Conservation (phyloP, 1,140 invertebrate genomes). For the Atta colombica region DNA sequence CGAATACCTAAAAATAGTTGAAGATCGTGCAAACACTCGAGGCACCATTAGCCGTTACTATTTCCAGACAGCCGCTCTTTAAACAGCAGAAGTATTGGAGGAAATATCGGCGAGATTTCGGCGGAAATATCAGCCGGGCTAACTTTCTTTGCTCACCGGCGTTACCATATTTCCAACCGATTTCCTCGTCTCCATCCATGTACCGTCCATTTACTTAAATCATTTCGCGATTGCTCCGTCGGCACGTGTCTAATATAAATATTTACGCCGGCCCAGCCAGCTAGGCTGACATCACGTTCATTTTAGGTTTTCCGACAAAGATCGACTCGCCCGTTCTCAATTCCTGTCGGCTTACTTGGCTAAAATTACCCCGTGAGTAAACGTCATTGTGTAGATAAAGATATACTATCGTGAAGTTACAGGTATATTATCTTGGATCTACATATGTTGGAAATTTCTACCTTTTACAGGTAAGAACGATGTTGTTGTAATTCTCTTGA, state of each 20-base stretch:
- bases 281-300: slow-evolving; percentile 69
- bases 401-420: slow-evolving; percentile 1
- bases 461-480: neutral
- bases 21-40: slow-evolving; percentile 75
- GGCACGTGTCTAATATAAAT: slow-evolving; percentile 73
- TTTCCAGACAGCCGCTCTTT: slow-evolving; percentile 77
- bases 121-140: slow-evolving; percentile 47
- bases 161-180: slow-evolving; percentile 53
- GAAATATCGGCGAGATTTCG: slow-evolving; percentile 66
- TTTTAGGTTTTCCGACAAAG: slow-evolving; percentile 63
- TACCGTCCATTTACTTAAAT: slow-evolving; percentile 74
- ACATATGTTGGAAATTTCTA: slow-evolving; percentile 9
- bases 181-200: slow-evolving; percentile 34
- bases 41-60: slow-evolving; percentile 78
- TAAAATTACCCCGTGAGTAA: slow-evolving; percentile 67
- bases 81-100: slow-evolving; percentile 66
- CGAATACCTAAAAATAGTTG: slow-evolving; percentile 73
- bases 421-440: slow-evolving; percentile 23
- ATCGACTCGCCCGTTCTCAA: slow-evolving; percentile 58
- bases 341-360: slow-evolving; percentile 42
- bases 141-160: slow-evolving; percentile 50
- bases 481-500: neutral
- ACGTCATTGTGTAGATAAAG: slow-evolving; percentile 46
- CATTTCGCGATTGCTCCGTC: slow-evolving; percentile 65
- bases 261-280: slow-evolving; percentile 72